Base-by-base conservation (phyloP, 2,888 invertebrate genomes). In the Elysia crispata region DNA sequence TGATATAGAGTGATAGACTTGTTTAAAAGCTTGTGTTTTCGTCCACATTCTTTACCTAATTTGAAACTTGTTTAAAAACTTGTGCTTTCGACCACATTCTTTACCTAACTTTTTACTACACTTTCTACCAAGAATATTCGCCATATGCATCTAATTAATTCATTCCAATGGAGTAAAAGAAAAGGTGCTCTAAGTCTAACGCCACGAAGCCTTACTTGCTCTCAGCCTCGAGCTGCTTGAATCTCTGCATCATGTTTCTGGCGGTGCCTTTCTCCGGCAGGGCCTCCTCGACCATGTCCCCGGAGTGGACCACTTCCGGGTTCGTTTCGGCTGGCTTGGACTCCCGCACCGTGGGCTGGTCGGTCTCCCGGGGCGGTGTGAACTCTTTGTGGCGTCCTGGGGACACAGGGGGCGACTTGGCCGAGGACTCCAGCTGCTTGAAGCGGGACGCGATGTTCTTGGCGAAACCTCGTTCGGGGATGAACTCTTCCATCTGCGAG, bases 251-350 rank as follows among this genome's bases (percentile, higher is more conserved):
- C 23, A 89, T 75, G 80, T 86, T 87, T 79, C 83, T 85, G 41
- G 90, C 88, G 33, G 82, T 85, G 30, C 90, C 90, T 76, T 80
- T 80, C 81, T 88, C 87, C 15, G 89, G 90, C 62, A 89, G 67
- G 6, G 85, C 81, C 57, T 89, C 90, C 69, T 87, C 85, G 49
- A 72, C 25, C 1, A 76, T 57, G 13, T 86, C 85, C 13, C 81
- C 85, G 13, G 85, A 83, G 41, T 84, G 83, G 49, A 87, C 83
- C 23, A 88, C 86, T 81, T 89, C 88, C 1, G 82, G 80, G 54
- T 83, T 76, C 5, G 60, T 57, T n/a, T 83, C 81, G 41, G 41
- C 41, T 11, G 89, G 89, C 28, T 81, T 83, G 79, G 81, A 88
- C 80, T 89, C 89, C 49, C 86, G 72, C 15, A 89, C 88, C n/a